A percentile compares a stretch with the other conserved stretches of the same genome.
phyloP scores from a whole-genome alignment of 2,888 invertebrate genomes.

The Hemistola chrysoprasaria region DNA sequence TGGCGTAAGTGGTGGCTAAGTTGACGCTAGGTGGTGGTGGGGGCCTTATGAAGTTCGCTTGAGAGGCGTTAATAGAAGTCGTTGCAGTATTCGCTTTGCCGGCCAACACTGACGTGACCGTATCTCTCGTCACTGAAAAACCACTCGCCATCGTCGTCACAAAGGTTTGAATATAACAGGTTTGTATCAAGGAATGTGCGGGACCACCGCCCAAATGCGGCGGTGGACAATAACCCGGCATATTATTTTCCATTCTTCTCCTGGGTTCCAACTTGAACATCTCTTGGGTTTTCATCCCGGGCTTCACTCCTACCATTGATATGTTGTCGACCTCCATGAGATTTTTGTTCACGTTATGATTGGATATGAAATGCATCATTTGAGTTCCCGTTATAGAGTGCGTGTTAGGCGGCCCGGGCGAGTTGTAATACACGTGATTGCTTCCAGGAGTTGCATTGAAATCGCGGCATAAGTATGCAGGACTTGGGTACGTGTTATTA shows the following conservation, averaged over 20 bases:
- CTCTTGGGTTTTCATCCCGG: conserved; percentile 56
- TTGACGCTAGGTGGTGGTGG: conserved; percentile 69
- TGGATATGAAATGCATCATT: conserved; percentile 78
- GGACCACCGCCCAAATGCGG: conserved; percentile 75
- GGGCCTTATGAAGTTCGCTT: conserved; percentile 66
- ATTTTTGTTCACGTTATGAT: conserved; percentile 76
- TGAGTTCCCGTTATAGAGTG: conserved; percentile 65
- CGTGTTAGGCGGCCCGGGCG: conserved; percentile 61
- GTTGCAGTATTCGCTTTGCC: conserved; percentile 89
- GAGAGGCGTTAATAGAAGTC: conserved; percentile 86
- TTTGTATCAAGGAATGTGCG: conserved; percentile 65
- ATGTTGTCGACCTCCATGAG: conserved; percentile 79
- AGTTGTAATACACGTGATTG: conserved; percentile 60
- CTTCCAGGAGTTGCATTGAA: conserved; percentile 61
- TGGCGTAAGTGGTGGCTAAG: conserved; percentile 68
- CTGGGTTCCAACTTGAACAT: conserved; percentile 52
- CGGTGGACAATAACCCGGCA: conserved; percentile 76
- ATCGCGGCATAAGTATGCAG: conserved; percentile 71
- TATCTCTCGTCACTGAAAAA: conserved; percentile 89
- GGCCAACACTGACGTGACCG: conserved; percentile 90
- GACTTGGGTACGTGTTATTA: conserved; percentile 72
- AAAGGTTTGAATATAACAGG: conserved; percentile 70
- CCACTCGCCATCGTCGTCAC: conserved; percentile 85
- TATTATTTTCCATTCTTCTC: conserved; percentile 59
- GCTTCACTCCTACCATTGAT: conserved; percentile 75